These are phyloP conservation scores for Loris lydekkerianus DNA, from an alignment of 2,797 vertebrate genomes.

Conservation along the genomic window DNA sequence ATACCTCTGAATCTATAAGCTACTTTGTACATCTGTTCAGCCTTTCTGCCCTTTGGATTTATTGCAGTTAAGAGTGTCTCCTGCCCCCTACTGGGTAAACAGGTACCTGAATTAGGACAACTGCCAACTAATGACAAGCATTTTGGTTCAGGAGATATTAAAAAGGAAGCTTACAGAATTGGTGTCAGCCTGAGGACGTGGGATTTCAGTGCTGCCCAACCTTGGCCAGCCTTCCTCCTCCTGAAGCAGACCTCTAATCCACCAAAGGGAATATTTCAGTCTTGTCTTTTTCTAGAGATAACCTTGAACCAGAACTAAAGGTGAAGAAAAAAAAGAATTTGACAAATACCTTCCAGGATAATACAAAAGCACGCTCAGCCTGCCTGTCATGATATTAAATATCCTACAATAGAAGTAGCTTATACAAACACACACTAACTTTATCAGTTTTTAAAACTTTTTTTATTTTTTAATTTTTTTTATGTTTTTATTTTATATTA, in stretches of 20 bases:
- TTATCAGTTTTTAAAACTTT: constrained; percentile 99
- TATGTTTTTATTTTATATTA: constrained; percentile 99
- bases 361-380: constrained; percentile 8
- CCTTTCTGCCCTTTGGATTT: not conserved
- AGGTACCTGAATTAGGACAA: not conserved
- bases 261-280: constrained; percentile 61
- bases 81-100: constrained; percentile 78
- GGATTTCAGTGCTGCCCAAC: constrained; percentile 57
- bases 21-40: not conserved
- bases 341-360: constrained; percentile 47
- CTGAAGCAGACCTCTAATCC: constrained; percentile 65
- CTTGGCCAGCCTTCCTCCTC: constrained; percentile 74
- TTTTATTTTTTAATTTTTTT: constrained; percentile 99
- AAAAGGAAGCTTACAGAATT: constrained; percentile 71
- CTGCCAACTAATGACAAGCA: not conserved
- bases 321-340: constrained; percentile 74
- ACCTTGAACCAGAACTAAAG: constrained; percentile 70
- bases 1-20: fast-evolving
- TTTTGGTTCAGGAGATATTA: constrained; percentile 25
- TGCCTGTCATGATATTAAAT: not conserved
- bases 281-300: constrained; percentile 79
- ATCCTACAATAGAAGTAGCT: constrained; percentile 46
- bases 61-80: not conserved
- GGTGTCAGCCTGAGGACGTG: constrained; percentile 2
- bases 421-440: constrained; percentile 77